phyloP scores from a whole-genome alignment of 2,888 invertebrate species.

The Stegana nigrithorax region DNA sequence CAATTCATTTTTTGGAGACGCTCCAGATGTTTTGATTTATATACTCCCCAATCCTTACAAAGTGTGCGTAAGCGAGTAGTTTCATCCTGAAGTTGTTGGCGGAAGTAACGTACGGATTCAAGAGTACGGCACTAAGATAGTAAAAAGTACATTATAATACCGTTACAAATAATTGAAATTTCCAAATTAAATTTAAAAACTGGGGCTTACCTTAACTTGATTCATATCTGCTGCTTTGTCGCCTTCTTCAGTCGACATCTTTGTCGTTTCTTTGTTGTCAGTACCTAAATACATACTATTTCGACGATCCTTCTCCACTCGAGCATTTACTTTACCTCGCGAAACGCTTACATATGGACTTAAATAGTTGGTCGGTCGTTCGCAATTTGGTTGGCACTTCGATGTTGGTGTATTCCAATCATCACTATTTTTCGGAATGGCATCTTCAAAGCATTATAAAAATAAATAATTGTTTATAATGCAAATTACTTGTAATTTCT shows the following conservation, averaged over 20 bases:
- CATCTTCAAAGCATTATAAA: slow-evolving; percentile 2
- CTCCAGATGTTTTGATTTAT: slow-evolving; percentile 51
- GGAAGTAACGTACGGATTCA: slow-evolving; percentile 60
- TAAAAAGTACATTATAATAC: no score
- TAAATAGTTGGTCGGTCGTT: slow-evolving; percentile 49
- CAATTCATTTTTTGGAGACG: slow-evolving; percentile 63
- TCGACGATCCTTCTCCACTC: slow-evolving; percentile 68
- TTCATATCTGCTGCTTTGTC: background rate
- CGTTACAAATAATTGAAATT: no score
- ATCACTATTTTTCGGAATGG: slow-evolving; percentile 1
- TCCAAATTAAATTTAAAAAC: no score
- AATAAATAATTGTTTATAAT: background rate
- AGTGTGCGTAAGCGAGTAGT: slow-evolving; percentile 67
- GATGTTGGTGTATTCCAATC: slow-evolving; percentile 12
- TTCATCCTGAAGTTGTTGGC: slow-evolving; percentile 68
- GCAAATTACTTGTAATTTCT: no score
- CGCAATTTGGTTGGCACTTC: slow-evolving; percentile 12
- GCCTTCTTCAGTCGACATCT: background rate
- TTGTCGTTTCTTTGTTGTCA: no score
- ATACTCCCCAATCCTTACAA: slow-evolving; percentile 70
- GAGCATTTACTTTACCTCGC: slow-evolving; percentile 71
- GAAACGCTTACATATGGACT: slow-evolving; percentile 71
- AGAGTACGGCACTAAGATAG: slow-evolving; percentile 46
- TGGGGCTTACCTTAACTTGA: background rate
- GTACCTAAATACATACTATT: slow-evolving; percentile 53